Evolutionary conservation across 2,888 invertebrate species (phyloP).

Genomic region (Oegoconia quadripuncta): DNA sequence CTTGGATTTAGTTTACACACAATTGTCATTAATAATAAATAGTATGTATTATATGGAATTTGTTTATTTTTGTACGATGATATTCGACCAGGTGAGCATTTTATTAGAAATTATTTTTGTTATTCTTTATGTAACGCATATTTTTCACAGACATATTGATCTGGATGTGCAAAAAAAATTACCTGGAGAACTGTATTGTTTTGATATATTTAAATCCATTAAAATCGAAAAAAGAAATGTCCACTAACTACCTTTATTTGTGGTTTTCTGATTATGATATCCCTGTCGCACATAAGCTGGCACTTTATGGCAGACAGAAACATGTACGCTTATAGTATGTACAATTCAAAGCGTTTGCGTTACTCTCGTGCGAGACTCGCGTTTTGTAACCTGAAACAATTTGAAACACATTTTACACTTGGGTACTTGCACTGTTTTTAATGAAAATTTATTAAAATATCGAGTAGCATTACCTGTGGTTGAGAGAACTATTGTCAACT

Average conservation of each 20-base stretch:
- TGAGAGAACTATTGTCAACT: constrained; percentile 11
- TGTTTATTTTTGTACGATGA: constrained; percentile 19
- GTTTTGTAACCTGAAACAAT: not conserved
- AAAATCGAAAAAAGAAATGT: too few relatives aligned
- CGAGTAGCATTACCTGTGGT: constrained; percentile 20
- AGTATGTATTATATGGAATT: not conserved
- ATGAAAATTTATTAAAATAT: constrained; percentile 21
- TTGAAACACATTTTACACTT: constrained; percentile 10
- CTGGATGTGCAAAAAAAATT: not conserved
- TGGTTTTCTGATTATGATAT: constrained; percentile 5
- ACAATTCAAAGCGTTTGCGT: not conserved
- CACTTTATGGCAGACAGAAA: constrained; percentile 8
- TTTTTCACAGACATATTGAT: not conserved
- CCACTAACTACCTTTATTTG: too few relatives aligned
- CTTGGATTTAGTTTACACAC: constrained; percentile 1
- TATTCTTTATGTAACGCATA: constrained; percentile 14
- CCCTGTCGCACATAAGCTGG: constrained; percentile 11
- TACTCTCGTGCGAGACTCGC: not conserved
- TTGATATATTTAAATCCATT: too few relatives aligned
- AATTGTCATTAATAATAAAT: constrained; percentile 3
- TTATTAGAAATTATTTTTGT: constrained; percentile 18
- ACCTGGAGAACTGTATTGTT: too few relatives aligned
- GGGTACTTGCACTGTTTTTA: constrained; percentile 27
- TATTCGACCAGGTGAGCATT: constrained; percentile 24
- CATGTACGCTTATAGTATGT: not conserved